A percentile compares a stretch with the other conserved stretches of the same genome.
Evolutionary conservation across 2,113 vertebrate species (phyloP).

Genomic region (Gadus macrocephalus): DNA sequence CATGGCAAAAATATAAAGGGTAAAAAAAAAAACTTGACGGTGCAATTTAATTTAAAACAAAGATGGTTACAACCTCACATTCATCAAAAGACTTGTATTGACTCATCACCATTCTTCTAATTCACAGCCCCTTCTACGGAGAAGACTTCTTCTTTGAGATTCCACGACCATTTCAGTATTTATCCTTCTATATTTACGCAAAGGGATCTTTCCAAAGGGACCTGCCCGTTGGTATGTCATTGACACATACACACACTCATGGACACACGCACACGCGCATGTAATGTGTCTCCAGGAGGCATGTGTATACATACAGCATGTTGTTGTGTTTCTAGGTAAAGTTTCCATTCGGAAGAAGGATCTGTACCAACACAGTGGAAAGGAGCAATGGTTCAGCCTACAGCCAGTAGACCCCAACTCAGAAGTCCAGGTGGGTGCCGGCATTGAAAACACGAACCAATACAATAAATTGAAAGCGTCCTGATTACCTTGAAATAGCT

Average conservation of each 20-base stretch:
- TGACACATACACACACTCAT: not conserved
- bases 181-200: conserved; percentile 97
- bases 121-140: conserved; percentile 90
- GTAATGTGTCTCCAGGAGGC: not conserved
- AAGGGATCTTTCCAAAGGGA: conserved; percentile 94
- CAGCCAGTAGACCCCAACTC: conserved; percentile 94
- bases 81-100: too few species aligned
- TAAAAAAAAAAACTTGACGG: too few species aligned
- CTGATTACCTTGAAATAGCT: not conserved
- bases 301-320: conserved; percentile 62
- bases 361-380: conserved; percentile 85
- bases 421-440: conserved; percentile 90
- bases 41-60: too few species aligned
- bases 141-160: conserved; percentile 99
- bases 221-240: conserved; percentile 85
- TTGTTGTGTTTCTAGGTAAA: conserved; percentile 77
- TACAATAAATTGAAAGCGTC: not conserved
- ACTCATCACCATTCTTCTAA: conserved; percentile 10
- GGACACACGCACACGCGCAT: not conserved
- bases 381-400: conserved; percentile 91
- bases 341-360: conserved; percentile 96
- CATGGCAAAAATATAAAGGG: too few species aligned
- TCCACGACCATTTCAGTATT: conserved; percentile 93
- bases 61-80: too few species aligned
- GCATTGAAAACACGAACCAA: too few species aligned